Evolutionary conservation across 2,888 invertebrate species (phyloP).

Genomic region (Acleris laterana): DNA sequence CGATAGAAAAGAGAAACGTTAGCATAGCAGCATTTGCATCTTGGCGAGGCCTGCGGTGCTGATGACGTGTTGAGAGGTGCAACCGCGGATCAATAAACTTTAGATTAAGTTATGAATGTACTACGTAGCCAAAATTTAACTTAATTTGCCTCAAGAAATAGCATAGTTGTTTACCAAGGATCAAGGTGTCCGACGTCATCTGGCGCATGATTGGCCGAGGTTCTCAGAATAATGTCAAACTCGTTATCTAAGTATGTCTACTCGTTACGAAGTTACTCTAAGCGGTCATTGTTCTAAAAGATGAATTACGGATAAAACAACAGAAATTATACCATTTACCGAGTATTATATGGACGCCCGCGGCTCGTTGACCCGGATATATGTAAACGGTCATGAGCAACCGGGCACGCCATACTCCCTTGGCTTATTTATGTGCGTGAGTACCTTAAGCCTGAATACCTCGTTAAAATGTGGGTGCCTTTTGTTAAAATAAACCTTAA

Average conservation of each 20-base stretch:
- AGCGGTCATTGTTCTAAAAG: conserved; percentile 34
- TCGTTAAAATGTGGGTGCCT: conserved; percentile 9
- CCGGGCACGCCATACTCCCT: conserved; percentile 8
- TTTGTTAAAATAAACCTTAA: conserved; percentile 23
- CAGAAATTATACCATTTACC: conserved; percentile 34
- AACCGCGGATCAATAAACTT: too few relatives aligned
- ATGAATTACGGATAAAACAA: conserved; percentile 34
- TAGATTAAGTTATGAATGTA: too few relatives aligned
- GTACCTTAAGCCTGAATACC: conserved; percentile 16
- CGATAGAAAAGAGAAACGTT: too few relatives aligned
- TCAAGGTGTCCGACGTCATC: conserved; percentile 2
- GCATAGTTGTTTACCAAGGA: not conserved
- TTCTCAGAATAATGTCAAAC: conserved; percentile 4
- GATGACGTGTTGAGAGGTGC: too few relatives aligned
- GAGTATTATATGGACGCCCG: conserved; percentile 30
- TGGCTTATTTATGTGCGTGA: conserved; percentile 17
- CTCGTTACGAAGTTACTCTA: conserved; percentile 10
- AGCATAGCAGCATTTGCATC: too few relatives aligned
- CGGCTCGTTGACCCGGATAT: conserved; percentile 37
- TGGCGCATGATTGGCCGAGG: not conserved
- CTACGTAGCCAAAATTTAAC: too few relatives aligned
- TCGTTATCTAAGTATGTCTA: conserved; percentile 6
- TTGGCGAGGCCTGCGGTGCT: too few relatives aligned
- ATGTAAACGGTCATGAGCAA: conserved; percentile 1
- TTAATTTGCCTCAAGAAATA: not conserved